These are phyloP conservation scores for Sarcophaga variegata DNA, from an alignment of 2,888 invertebrate genomes.

Conservation along the genomic window DNA sequence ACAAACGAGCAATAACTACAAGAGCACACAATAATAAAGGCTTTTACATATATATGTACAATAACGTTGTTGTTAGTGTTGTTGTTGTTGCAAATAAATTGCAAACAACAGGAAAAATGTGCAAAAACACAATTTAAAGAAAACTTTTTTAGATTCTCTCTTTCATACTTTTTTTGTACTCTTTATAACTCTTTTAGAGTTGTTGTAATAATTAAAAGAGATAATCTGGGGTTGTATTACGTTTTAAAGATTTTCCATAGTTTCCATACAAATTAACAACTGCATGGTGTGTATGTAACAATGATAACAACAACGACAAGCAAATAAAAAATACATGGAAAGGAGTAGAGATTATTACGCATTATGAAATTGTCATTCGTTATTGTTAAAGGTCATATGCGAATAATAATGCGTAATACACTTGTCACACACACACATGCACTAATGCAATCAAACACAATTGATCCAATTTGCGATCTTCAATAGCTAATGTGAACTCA, in stretches of 20 bases:
- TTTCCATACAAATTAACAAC: not conserved
- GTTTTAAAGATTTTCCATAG: conserved; percentile 1
- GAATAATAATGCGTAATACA: not conserved
- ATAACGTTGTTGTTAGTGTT: not conserved
- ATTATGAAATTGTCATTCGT: not conserved
- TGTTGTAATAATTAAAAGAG: not conserved
- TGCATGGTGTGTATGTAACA: not conserved
- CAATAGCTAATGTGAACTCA: too few relatives aligned
- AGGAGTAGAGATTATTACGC: too few relatives aligned
- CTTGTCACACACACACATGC: too few relatives aligned
- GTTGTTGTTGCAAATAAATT: not conserved
- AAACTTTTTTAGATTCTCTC: not conserved
- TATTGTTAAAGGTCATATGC: too few relatives aligned
- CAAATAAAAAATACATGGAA: too few relatives aligned
- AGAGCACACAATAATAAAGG: not conserved
- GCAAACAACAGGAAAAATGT: not conserved
- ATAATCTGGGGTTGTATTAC: not conserved
- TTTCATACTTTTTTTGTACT: not conserved
- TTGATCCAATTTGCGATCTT: too few relatives aligned
- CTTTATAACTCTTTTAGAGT: not conserved
- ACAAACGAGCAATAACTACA: conserved; percentile 30
- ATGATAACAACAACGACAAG: not conserved
- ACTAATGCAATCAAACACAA: too few relatives aligned
- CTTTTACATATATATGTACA: too few relatives aligned
- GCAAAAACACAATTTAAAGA: not conserved